Base-by-base conservation (phyloP, 2,888 invertebrate genomes). In the Aquatica leii region DNA sequence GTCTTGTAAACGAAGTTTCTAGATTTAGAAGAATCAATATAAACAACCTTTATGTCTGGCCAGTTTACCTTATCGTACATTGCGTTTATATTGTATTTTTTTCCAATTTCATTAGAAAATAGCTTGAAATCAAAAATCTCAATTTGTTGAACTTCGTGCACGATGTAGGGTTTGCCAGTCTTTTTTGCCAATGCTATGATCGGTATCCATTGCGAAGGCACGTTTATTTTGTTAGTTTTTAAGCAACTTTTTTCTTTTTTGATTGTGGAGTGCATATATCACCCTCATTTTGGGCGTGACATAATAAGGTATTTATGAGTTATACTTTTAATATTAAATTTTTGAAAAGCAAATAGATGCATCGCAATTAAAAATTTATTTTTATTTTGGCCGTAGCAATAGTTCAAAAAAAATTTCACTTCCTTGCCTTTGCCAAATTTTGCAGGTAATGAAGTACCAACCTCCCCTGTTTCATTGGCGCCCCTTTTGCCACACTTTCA, bases 401-500 rank as follows among this genome's bases (percentile, higher is more conserved):
- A 48, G 48, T 57, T 48, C 1, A 35, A 57, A 35, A 31, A 57
- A 18, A 57, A 57, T 2, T 20, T 35, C 6, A 51, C 17, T 1
- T 51, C n/a, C 15, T 51, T 35, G 34, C 9, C 12, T 12, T 12
- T 34, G 15, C 14, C 17, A 9, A 1, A 51, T 34, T 51, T 15
- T 15, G 1, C 17, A 51, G 9, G 17, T 12, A 58, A 17, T 52
- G 24, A n/a, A 51, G 6, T 20, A 48, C 14, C 21, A 50, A 62
- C 12, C 62, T 62, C 6, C 43, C 31, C 9, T 59, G 53, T 46
- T 59, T 52, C 21, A 59, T 62, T 11, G 53, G 58, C n/a, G 21
- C 62, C 9, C 62, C 34, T 57, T 58, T 57, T 17, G 52, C 58
- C 12, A 62, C 17, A 9, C 24, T 35, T 52, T 62, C 58, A 17